Base-by-base conservation (phyloP, 2,797 vertebrate genomes). In the Bufotes viridis region DNA sequence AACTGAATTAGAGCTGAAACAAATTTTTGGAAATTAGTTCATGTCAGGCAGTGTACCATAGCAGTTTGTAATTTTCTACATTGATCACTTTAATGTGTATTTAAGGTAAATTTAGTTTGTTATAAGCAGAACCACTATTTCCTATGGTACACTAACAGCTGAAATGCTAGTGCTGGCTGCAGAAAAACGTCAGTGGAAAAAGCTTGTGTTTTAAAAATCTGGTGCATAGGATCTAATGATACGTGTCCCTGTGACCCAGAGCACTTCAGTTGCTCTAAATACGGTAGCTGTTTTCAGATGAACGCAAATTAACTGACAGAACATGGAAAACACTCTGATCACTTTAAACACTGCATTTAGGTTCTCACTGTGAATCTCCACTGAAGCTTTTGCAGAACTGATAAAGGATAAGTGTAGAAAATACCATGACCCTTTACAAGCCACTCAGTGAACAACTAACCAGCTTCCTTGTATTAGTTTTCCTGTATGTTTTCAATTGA, bases 281-380 rank as follows among this genome's bases (percentile, higher is more conserved):
- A n/a, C n/a, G n/a, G n/a, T n/a, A 53, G 74, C 49, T 76, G 74
- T 76, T 76, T 76, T 76, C 49, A 76, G 49, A 76, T 76, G 42
- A 76, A 76, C 49, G 49, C 74, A 76, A 76, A 76, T 76, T 76
- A 76, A 76, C 49, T 76, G 49, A 53, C 74, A 76, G 74, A 22
- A 53, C 51, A 76, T 14, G 20, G 49, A 22, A 55, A 76, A 76
- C 74, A 76, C 49, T 55, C 74, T 53, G 49, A 76, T 76, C 74
- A 76, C 51, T 76, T n/a, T 53, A 76, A 76, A 76, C 74, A 80
- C 78, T 80, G 29, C 29, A 29, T 53, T 76, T 76, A 55, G 74
- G 24, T 49, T 14, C 74, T 49, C 74, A 24, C 74, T 76, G 74
- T 55, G 74, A 13, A 49, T 24, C 74, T 12, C 12, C 24, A 76